Evolutionary conservation across 2,113 vertebrate genomes (phyloP), one percentile per base, ranked within the genome.

Genomic region (Thryonomys swinderianus): DNA sequence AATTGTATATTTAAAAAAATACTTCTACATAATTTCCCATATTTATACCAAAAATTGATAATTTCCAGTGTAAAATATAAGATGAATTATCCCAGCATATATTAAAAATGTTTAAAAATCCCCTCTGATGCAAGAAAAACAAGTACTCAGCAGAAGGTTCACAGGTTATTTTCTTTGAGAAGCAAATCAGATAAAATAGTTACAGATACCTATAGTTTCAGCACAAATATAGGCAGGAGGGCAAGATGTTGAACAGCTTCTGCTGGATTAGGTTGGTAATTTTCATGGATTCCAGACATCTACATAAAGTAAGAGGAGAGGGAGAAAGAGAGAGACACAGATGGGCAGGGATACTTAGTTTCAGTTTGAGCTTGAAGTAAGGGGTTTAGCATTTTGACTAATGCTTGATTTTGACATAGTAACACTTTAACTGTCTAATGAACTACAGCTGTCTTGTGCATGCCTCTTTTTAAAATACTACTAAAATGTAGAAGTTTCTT

Each of bases 1-100:
- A 85, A 67, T 86, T 88, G 53, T 23, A 86, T 40, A 16, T 88
- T n/a, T n/a, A n/a, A n/a, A n/a, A n/a, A n/a, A n/a, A n/a, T n/a
- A 7, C 83, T 94, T 96, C 23, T 92, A 21, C 21, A 71, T 71
- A 61, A 42, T 87, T 86, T 85, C 73, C 5, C 16, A 57, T 32
- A 62, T 67, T 94, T 95, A 85, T 64, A 51, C 23, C 16, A 69
- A 93, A 9, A 73, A 83, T 86, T 55, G 25, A 61, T 93, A 53
- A 85, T 82, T 95, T 88, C 53, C 79, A 32, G 7, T 81, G 59
- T 61, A 82, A 90, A 76, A 64, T 20, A 34, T 91, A 64, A 85
- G 80, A 17, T 25, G 16, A 83, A 66, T 21, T 95, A 74, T n/a
- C 69, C 67, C 37, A 42, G 4, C 88, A 16, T 71, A n/a, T 93